phyloP scores from a whole-genome alignment of 2,888 invertebrate species.

The Thymelicus sylvestris region DNA sequence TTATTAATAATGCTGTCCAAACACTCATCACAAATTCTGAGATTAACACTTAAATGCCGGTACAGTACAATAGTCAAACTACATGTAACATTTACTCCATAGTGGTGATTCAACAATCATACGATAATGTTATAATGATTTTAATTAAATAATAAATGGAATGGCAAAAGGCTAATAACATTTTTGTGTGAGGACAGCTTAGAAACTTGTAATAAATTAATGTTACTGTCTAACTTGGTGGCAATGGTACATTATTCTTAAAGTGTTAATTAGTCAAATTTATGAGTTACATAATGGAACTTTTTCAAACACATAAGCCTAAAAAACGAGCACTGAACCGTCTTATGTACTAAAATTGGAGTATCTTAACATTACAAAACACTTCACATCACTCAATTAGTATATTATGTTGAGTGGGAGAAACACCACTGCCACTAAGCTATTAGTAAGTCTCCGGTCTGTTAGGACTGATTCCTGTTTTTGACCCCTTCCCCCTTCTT shows the following conservation, averaged over 20 bases:
- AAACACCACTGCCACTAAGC: neutral
- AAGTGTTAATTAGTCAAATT: neutral
- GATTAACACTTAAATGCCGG: slow-evolving; percentile 3
- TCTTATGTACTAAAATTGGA: too few species aligned
- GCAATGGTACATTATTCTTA: neutral
- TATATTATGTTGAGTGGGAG: too few species aligned
- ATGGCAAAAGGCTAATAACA: neutral
- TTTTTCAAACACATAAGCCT: too few species aligned
- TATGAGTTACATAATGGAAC: too few species aligned
- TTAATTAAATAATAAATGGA: slow-evolving; percentile 11
- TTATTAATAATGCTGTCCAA: neutral
- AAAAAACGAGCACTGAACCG: too few species aligned
- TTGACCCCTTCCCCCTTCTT: too few species aligned
- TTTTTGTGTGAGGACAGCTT: slow-evolving; percentile 13
- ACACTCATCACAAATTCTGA: neutral
- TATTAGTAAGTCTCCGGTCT: too few species aligned
- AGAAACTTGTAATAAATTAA: slow-evolving; percentile 9
- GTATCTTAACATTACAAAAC: too few species aligned
- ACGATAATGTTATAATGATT: neutral
- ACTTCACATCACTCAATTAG: too few species aligned
- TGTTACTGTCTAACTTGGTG: neutral
- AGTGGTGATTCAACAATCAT: neutral
- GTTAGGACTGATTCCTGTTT: too few species aligned
- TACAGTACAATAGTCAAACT: neutral
- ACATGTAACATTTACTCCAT: neutral